These are phyloP conservation scores for Bufotes viridis DNA, from an alignment of 2,797 vertebrate genomes.

Conservation along the genomic window DNA sequence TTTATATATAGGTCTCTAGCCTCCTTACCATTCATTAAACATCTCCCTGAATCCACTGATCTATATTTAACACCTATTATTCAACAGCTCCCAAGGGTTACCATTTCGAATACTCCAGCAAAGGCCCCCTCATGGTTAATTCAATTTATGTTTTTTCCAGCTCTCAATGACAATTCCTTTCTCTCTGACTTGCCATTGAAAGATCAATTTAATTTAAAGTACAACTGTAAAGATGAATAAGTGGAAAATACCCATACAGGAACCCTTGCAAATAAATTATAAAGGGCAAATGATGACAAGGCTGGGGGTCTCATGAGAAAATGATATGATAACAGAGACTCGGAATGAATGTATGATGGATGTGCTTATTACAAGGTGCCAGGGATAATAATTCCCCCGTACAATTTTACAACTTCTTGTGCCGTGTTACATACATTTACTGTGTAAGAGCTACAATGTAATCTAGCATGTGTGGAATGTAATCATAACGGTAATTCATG, in stretches of 20 bases:
- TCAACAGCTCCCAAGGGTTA: constrained; percentile 47
- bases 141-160: constrained; percentile 49
- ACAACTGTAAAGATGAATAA: constrained; percentile 83
- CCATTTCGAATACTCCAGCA: constrained; percentile 64
- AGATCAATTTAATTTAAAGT: constrained; percentile 81
- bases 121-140: constrained; percentile 64
- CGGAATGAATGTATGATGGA: constrained; percentile 78
- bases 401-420: constrained; percentile 76
- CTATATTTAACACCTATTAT: constrained; percentile 42
- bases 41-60: constrained; percentile 21
- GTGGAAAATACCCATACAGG: constrained; percentile 77
- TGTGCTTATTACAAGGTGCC: constrained; percentile 73
- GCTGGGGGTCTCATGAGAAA: constrained; percentile 74
- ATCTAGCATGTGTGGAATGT: constrained; percentile 68
- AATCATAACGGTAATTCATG: constrained; percentile 66
- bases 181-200: constrained; percentile 69
- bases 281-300: constrained; percentile 83
- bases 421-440: constrained; percentile 66
- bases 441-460: constrained; percentile 71
- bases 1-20: constrained; percentile 20
- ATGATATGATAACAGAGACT: constrained; percentile 80
- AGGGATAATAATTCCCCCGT: constrained; percentile 76
- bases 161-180: constrained; percentile 71
- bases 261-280: constrained; percentile 83
- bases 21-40: constrained; percentile 44